A percentile compares a stretch with the other conserved stretches of the same genome.
These are phyloP conservation scores for Eptatretus atami DNA, from an alignment of 2,797 vertebrate genomes.

Conservation along the genomic window DNA sequence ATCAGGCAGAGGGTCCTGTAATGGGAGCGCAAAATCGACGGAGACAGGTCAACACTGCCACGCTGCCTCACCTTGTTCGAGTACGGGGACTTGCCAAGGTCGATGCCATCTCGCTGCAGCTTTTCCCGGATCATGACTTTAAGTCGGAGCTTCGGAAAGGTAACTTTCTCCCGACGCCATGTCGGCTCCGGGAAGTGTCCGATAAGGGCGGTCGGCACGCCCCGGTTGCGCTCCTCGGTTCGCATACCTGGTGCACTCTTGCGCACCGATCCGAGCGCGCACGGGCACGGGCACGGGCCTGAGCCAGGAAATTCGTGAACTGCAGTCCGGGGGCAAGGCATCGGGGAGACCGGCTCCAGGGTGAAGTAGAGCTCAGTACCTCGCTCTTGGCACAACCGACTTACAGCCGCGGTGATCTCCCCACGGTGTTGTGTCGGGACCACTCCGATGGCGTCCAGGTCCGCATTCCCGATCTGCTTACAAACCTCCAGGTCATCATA, in stretches of 20 bases:
- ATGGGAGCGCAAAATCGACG: background rate
- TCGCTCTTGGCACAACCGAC: conserved; percentile 47
- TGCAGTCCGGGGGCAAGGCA: background rate
- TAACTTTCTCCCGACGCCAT: conserved; percentile 13
- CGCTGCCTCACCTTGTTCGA: conserved; percentile 50
- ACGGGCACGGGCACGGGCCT: too few species aligned
- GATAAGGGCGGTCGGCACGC: background rate
- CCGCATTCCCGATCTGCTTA: conserved; percentile 84
- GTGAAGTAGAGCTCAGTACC: conserved; percentile 61
- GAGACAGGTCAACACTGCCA: background rate
- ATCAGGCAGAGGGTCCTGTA: too few species aligned
- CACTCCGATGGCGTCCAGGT: conserved; percentile 87
- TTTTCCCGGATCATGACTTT: conserved; percentile 98
- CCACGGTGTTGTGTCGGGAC: conserved; percentile 47
- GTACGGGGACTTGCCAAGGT: conserved; percentile 49
- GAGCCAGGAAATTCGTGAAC: background rate
- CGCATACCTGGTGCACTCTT: background rate
- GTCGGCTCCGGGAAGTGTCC: too few species aligned
- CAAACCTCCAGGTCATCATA: conserved; percentile 96
- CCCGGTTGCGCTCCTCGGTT: background rate
- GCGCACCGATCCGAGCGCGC: background rate
- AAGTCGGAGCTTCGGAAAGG: conserved; percentile 56
- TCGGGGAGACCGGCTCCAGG: conserved; percentile 25
- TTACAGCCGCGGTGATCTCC: conserved; percentile 54
- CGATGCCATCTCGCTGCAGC: conserved; percentile 55